phyloP scores from a whole-genome alignment of 2,888 invertebrate species.

The Exephanes ischioxanthus region DNA sequence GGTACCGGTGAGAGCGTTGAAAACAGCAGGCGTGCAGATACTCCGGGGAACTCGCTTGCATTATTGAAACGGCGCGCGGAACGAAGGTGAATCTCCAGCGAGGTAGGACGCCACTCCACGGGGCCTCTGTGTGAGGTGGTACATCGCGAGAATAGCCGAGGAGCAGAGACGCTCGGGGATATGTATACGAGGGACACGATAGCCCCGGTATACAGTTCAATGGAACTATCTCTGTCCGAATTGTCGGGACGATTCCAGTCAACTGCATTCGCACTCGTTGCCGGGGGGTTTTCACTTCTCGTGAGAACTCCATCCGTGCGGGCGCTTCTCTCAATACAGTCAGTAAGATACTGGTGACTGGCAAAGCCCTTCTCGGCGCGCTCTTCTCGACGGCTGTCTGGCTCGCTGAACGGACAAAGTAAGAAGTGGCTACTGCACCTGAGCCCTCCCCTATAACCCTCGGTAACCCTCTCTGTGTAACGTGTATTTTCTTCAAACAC shows the following conservation, averaged over 20 bases:
- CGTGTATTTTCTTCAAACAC: not conserved
- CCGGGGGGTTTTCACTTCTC: not conserved
- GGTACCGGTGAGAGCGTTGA: not conserved
- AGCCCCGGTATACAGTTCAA: not conserved
- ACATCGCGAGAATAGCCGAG: constrained; percentile 10
- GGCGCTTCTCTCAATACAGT: constrained; percentile 32
- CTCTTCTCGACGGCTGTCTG: constrained; percentile 19
- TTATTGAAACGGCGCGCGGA: constrained; percentile 45
- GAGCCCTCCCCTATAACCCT: not conserved
- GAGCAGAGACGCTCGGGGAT: constrained; percentile 26
- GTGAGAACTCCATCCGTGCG: not conserved
- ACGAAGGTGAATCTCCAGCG: constrained; percentile 33
- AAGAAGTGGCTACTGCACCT: constrained; percentile 43
- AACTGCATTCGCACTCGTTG: constrained; percentile 31
- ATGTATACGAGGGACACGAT: constrained; percentile 25
- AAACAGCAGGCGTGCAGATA: constrained; percentile 7
- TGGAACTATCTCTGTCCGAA: constrained; percentile 10
- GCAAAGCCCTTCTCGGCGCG: constrained; percentile 7
- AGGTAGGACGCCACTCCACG: not conserved
- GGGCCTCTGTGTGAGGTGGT: not conserved
- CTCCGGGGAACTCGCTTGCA: constrained; percentile 28
- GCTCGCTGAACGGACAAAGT: constrained; percentile 34
- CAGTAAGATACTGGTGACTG: constrained; percentile 22
- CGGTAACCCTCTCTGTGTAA: not conserved
- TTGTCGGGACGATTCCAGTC: constrained; percentile 14